phyloP scores from a whole-genome alignment of 1,140 invertebrate species.

The Atta colombica region DNA sequence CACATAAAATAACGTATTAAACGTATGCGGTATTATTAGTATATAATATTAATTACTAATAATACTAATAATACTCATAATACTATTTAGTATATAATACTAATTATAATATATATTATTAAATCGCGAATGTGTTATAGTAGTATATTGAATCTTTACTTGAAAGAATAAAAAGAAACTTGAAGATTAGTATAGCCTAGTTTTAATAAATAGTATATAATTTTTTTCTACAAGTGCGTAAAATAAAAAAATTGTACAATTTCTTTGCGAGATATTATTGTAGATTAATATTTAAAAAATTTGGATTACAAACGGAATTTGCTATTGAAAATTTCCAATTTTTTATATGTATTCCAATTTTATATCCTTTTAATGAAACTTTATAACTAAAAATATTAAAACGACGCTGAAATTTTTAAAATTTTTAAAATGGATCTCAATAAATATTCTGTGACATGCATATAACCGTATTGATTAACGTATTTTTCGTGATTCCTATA shows the following conservation, averaged over 20 bases:
- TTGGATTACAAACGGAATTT: background rate
- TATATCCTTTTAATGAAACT: background rate
- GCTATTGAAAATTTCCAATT: background rate
- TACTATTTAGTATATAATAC: no score
- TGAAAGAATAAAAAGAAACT: background rate
- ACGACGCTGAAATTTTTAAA: background rate
- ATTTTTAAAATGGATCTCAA: background rate
- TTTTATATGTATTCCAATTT: background rate
- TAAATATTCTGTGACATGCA: background rate
- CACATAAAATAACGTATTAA: background rate
- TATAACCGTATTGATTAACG: constrained; percentile 3
- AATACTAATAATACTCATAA: no score
- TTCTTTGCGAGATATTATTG: background rate
- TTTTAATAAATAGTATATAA: background rate
- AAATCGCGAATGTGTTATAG: background rate
- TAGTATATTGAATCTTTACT: background rate
- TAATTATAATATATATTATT: no score
- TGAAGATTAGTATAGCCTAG: background rate
- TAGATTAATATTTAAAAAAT: background rate
- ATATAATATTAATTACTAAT: no score
- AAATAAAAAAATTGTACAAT: background rate
- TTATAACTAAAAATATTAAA: background rate
- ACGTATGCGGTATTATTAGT: background rate
- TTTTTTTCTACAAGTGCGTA: background rate
- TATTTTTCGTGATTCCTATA: constrained; percentile 22